A percentile compares a stretch with the other conserved stretches of the same genome.
These are phyloP conservation scores for Eutolmus rufibarbis DNA, from an alignment of 2,888 invertebrate species.

Conservation along the genomic window DNA sequence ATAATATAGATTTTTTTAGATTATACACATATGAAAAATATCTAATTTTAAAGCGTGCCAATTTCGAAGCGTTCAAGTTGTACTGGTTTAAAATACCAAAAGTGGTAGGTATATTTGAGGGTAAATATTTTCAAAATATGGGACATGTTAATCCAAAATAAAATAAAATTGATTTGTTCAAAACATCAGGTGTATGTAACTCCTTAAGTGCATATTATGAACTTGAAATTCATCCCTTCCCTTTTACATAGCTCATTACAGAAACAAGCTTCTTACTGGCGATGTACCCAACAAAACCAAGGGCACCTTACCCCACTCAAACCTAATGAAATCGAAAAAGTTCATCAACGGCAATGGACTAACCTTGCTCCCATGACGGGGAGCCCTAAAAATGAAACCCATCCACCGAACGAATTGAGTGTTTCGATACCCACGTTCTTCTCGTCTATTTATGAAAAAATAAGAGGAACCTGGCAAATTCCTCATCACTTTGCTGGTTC, in stretches of 20 bases:
- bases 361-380: not conserved
- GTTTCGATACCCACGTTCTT: not conserved
- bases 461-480: not conserved
- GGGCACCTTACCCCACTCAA: not conserved
- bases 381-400: not conserved
- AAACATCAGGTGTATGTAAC: no score
- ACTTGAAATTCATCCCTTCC: not conserved
- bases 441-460: not conserved
- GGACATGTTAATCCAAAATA: no score
- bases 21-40: no score
- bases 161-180: no score
- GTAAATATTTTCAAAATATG: no score
- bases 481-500: constrained; percentile 18
- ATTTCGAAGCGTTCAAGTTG: no score
- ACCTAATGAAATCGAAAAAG: not conserved
- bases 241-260: not conserved
- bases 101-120: no score
- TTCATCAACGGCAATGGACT: not conserved
- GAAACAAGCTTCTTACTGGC: not conserved
- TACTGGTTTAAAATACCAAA: no score
- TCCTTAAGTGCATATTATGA: no score
- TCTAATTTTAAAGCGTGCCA: no score
- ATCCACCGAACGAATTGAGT: not conserved
- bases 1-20: no score
- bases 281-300: not conserved